These are phyloP conservation scores for Spermophilus dauricus DNA, from an alignment of 2,113 vertebrate species.

Conservation along the genomic window DNA sequence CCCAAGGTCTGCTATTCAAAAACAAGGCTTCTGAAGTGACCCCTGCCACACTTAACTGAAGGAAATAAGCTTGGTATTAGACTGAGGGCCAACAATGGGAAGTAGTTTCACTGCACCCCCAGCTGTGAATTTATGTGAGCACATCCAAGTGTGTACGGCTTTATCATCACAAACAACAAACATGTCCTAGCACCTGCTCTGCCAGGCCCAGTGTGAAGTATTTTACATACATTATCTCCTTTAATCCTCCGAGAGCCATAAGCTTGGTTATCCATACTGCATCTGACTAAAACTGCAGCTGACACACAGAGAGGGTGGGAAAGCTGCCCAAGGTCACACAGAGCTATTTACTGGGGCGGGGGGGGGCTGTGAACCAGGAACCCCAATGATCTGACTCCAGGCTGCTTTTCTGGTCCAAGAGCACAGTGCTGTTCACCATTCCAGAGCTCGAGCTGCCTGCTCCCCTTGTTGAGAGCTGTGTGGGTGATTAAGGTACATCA, in stretches of 20 bases:
- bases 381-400: neutral
- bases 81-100: neutral
- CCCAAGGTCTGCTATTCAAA: neutral
- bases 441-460: neutral
- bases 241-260: neutral
- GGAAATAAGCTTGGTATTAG: neutral
- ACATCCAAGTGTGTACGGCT: conserved; percentile 3
- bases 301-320: conserved; percentile 15
- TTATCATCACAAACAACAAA: conserved; percentile 53
- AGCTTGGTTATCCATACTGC: neutral
- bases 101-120: neutral
- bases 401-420: neutral
- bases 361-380: neutral
- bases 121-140: conserved; percentile 48
- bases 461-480: neutral
- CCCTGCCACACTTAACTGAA: neutral
- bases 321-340: conserved; percentile 27
- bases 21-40: neutral
- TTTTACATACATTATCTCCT: conserved; percentile 41
- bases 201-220: conserved; percentile 29
- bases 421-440: neutral
- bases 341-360: neutral
- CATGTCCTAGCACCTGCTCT: conserved; percentile 52
- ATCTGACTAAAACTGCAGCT: neutral
- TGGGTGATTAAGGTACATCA: neutral